Evolutionary conservation across 2,888 invertebrate species (phyloP), one percentile per base, ranked within the genome.

Genomic region (Megalurothrips usitatus): DNA sequence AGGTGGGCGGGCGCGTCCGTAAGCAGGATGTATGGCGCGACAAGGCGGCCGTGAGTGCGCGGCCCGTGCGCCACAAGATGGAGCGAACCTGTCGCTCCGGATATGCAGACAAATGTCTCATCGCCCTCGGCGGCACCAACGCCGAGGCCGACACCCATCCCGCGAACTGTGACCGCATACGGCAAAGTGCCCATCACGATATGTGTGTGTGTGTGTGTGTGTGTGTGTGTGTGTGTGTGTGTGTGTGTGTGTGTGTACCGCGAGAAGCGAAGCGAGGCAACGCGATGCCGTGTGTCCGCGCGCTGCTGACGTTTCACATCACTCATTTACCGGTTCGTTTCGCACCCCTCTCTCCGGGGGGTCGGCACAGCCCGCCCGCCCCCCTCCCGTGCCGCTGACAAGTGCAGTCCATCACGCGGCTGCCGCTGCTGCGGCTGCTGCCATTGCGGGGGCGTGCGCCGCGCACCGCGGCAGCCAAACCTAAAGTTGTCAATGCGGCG

Each of bases 271-370:
- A 12, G 19, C 52, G 52, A 10, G 10, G 52, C 52, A 12, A 10
- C 2, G 52, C 6, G 34, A 6, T 6, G 34, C 34, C 34, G 34
- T 43, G 34, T 43, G 34, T 43, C 34, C 34, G 34, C 34, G 3
- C 34, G 34, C 34, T 43, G 34, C 34, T 43, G 34, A 43, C 34
- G 34, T 43, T 26, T 26, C 68, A 8, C 68, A 75, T 75, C 68
- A 75, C 68, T 75, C 68, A 75, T 75, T 75, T 75, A 75, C 68
- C 26, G 68, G 68, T 26, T 75, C 68, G 68, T 75, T 75, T 75
- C 68, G 26, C 68, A 26, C 68, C 68, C 26, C 68, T 68, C 23
- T 23, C 23, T 11, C 49, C 49, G 49, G 12, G 49, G 12, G 49
- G 3, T 11, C 23, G n/a, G 9, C 23, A 1, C 63, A n/a, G 63